These are phyloP conservation scores for Trematomus loennbergii DNA, from an alignment of 2,113 vertebrate species.

Conservation along the genomic window DNA sequence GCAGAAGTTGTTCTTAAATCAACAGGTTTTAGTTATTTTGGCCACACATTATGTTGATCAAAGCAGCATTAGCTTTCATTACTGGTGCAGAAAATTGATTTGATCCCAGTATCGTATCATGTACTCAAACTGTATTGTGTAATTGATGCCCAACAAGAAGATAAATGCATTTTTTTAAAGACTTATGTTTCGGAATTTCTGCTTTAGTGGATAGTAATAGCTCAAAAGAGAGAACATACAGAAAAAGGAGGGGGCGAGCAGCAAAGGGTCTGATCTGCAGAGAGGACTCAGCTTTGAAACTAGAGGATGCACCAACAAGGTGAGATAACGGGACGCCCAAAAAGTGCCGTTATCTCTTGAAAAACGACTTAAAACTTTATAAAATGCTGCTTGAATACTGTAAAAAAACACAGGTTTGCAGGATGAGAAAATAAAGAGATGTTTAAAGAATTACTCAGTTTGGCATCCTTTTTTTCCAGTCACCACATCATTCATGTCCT, in stretches of 20 bases:
- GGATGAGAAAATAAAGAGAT: background rate
- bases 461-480: slow-evolving; percentile 9
- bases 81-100: background rate
- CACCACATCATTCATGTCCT: background rate
- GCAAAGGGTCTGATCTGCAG: too few relatives aligned
- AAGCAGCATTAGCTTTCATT: background rate
- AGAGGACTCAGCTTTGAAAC: too few relatives aligned
- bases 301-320: too few relatives aligned
- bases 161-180: background rate
- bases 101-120: too few relatives aligned
- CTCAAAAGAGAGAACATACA: too few relatives aligned
- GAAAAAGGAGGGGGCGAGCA: too few relatives aligned
- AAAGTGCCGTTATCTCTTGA: background rate
- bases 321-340: too few relatives aligned
- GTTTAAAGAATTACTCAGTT: background rate
- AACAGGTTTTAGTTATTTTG: background rate
- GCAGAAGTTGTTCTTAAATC: background rate
- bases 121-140: background rate
- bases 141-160: background rate
- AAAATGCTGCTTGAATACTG: background rate
- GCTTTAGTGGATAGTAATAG: too few relatives aligned
- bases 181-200: too few relatives aligned
- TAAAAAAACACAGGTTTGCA: background rate
- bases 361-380: too few relatives aligned
- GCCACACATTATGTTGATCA: background rate